These are phyloP conservation scores for Caenorhabditis sp. DNA, from an alignment of 2,888 invertebrate genomes.

Conservation along the genomic window DNA sequence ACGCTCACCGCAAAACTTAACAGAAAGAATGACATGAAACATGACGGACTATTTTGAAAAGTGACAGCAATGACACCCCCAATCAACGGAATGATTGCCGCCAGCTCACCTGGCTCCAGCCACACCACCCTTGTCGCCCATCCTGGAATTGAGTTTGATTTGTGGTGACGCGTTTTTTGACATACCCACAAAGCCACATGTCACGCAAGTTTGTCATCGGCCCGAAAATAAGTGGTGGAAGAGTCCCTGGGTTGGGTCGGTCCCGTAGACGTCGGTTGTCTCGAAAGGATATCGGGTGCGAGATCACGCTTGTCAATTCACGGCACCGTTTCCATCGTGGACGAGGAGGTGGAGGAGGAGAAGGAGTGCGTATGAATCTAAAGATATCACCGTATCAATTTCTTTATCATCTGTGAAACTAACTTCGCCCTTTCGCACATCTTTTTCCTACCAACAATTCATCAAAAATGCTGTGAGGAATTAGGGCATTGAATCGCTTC, in stretches of 20 bases:
- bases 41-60: conserved; percentile 60
- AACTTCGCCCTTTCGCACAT: conserved; percentile 52
- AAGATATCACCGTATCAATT: conserved; percentile 55
- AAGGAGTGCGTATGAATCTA: conserved; percentile 45
- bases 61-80: conserved; percentile 58
- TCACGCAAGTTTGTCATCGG: conserved; percentile 31
- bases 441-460: conserved; percentile 45
- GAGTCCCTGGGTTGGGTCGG: conserved; percentile 12
- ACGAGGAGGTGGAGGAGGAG: too few species aligned
- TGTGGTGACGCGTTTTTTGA: conserved; percentile 50
- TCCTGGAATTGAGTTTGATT: conserved; percentile 46
- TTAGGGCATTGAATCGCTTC: conserved; percentile 33
- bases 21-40: conserved; percentile 54
- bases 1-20: conserved; percentile 35
- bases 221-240: conserved; percentile 42
- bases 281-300: too few species aligned
- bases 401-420: conserved; percentile 55
- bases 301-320: conserved; percentile 41
- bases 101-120: conserved; percentile 5
- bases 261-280: too few species aligned
- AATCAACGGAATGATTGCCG: conserved; percentile 34
- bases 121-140: conserved; percentile 21
- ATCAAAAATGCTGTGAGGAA: conserved; percentile 38
- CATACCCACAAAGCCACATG: conserved; percentile 34
- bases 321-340: conserved; percentile 42